Percentiles rank a stretch among this genome's conserved stretches.
phyloP scores from a whole-genome alignment of 2,888 invertebrate genomes.

The Cephus pulcher region DNA sequence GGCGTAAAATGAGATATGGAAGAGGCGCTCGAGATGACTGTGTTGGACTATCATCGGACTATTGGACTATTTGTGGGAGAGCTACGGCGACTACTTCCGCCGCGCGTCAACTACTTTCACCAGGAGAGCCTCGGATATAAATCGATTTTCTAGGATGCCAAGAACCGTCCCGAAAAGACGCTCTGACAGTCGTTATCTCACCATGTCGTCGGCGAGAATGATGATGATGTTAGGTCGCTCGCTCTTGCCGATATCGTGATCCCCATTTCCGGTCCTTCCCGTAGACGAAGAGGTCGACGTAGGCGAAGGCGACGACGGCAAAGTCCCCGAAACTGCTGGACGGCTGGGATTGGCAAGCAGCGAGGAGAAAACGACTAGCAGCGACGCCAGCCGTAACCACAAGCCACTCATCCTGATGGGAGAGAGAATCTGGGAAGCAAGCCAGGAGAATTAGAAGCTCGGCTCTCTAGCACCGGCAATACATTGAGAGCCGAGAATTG shows the following conservation, averaged over 20 bases:
- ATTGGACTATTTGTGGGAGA: too few relatives aligned
- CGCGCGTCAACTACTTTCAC: too few relatives aligned
- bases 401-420: constrained; percentile 5
- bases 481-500: too few relatives aligned
- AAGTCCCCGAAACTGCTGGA: background rate
- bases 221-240: constrained; percentile 58
- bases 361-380: constrained; percentile 5
- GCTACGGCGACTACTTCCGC: too few relatives aligned
- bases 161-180: background rate
- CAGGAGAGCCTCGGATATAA: too few relatives aligned
- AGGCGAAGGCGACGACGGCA: background rate
- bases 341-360: constrained; percentile 10
- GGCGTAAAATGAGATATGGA: too few relatives aligned
- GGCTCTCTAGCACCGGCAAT: too few relatives aligned
- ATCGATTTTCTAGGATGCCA: too few relatives aligned
- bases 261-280: background rate
- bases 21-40: too few relatives aligned
- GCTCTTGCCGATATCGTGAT: constrained; percentile 6
- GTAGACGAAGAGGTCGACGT: background rate
- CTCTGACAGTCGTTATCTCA: constrained; percentile 30
- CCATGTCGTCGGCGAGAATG: constrained; percentile 64
- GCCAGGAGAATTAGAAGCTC: too few relatives aligned
- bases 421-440: too few relatives aligned
- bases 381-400: constrained; percentile 18
- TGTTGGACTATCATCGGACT: too few relatives aligned